Evolutionary conservation across 2,113 vertebrate species (phyloP), one percentile per base, ranked within the genome.

Genomic region (Cottus gobio): DNA sequence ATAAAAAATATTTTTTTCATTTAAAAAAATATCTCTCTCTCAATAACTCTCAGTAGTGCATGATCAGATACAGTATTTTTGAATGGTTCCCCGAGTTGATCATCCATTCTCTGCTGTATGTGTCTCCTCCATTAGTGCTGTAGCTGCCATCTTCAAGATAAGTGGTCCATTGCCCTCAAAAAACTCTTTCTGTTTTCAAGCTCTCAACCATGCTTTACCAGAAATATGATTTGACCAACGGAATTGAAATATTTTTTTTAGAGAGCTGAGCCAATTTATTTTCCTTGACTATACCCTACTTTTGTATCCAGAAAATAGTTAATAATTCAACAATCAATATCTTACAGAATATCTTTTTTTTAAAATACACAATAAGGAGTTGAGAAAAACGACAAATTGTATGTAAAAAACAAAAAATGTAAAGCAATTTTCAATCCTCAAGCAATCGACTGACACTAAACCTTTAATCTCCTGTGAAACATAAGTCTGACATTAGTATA

Each of bases 141-240:
- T 0, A 57, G 62, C 56, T 57, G 44, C 56, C 56, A 39, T 57
- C 44, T 66, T 76, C 58, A 56, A 37, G 76, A 73, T 57, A 70
- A 77, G 64, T 52, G n/a, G 28, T 42, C 36, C 48, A 12, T 52
- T 58, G n/a, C 31, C 24, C 6, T 73, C 6, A 54, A 50, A 73
- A 79, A 36, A 31, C 52, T 5, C 30, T 67, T 42, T 79, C 18
- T 46, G 58, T 44, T 56, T 37, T 37, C 78, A 69, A 66, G 52
- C 58, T 24, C 16, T 37, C 13, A 67, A 28, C 52, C n/a, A 26
- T 9, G 11, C n/a, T 24, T 54, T 12, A 26, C 52, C n/a, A 58
- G 18, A 37, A 58, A 37, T 1, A 26, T 9, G 7, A 7, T 39
- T 62, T 9, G 30, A 28, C 4, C 12, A 22, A 34, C 15, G 26